Conservation (phyloP, 2,113 vertebrate species). For the Siniperca knerii region DNA sequence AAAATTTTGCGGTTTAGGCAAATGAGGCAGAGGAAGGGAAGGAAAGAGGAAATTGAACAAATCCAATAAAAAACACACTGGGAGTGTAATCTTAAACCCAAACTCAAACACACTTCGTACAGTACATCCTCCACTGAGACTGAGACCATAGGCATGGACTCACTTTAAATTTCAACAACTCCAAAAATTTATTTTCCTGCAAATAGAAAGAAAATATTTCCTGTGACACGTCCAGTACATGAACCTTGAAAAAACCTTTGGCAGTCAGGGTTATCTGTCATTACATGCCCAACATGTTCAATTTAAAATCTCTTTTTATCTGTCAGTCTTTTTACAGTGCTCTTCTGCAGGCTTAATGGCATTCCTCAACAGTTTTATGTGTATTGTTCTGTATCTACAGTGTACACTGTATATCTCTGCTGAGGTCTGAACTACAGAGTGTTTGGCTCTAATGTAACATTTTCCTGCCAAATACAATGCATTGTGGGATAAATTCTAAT, state of each 20-base stretch:
- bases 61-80: slow-evolving; percentile 20
- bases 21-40: slow-evolving; percentile 12
- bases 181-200: neutral
- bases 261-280: slow-evolving; percentile 7
- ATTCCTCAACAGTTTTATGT: slow-evolving; percentile 6
- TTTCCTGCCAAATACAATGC: slow-evolving; percentile 58
- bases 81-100: slow-evolving; percentile 34
- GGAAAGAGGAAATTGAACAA: slow-evolving; percentile 35
- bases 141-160: slow-evolving; percentile 6
- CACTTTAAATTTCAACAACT: slow-evolving; percentile 32
- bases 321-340: neutral
- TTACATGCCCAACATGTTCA: neutral
- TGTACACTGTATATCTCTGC: slow-evolving; percentile 11
- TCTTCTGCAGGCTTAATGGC: neutral
- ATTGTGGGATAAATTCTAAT: slow-evolving; percentile 46
- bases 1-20: slow-evolving; percentile 9
- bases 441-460: slow-evolving; percentile 44
- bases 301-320: neutral
- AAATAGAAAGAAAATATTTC: slow-evolving; percentile 35
- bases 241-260: slow-evolving; percentile 4
- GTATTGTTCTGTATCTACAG: slow-evolving; percentile 10
- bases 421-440: slow-evolving; percentile 19
- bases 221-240: neutral
- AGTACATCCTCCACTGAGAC: slow-evolving; percentile 37
- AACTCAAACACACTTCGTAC: slow-evolving; percentile 3